Conservation (phyloP, 2,888 invertebrate genomes). For the Galerucella calmariensis region DNA sequence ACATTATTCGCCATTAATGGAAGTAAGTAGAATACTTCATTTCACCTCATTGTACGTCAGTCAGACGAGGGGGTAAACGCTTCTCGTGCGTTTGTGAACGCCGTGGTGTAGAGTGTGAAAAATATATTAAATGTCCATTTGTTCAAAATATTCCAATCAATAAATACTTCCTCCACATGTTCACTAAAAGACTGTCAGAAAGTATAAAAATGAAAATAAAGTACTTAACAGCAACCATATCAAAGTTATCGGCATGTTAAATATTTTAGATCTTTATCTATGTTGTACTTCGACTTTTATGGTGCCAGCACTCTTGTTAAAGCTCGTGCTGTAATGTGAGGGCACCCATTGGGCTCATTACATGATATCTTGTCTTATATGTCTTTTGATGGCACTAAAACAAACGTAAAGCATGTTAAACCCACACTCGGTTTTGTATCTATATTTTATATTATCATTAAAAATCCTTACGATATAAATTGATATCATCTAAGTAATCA, state of each 20-base stretch:
- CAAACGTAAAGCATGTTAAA: neutral
- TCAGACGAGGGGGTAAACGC: too few species aligned
- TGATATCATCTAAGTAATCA: neutral
- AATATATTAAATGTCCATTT: too few species aligned
- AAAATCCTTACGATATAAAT: neutral
- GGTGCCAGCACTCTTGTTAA: conserved; percentile 2
- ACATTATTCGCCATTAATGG: too few species aligned
- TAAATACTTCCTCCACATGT: neutral
- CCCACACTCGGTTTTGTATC: conserved; percentile 1
- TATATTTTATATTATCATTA: neutral
- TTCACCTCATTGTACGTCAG: too few species aligned
- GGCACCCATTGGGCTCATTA: conserved; percentile 7
- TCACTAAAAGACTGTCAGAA: neutral
- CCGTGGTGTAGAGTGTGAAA: too few species aligned
- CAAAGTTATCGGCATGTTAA: conserved; percentile 1
- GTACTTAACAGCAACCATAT: neutral
- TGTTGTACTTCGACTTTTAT: conserved; percentile 5
- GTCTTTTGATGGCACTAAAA: neutral
- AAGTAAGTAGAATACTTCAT: too few species aligned
- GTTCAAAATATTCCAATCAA: neutral
- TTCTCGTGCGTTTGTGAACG: too few species aligned
- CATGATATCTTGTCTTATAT: neutral
- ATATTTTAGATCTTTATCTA: conserved; percentile 6
- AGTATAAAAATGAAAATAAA: neutral
- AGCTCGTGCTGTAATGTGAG: neutral